phyloP scores from a whole-genome alignment of 2,797 vertebrate genomes.

The Sebastes hopkinsi region DNA sequence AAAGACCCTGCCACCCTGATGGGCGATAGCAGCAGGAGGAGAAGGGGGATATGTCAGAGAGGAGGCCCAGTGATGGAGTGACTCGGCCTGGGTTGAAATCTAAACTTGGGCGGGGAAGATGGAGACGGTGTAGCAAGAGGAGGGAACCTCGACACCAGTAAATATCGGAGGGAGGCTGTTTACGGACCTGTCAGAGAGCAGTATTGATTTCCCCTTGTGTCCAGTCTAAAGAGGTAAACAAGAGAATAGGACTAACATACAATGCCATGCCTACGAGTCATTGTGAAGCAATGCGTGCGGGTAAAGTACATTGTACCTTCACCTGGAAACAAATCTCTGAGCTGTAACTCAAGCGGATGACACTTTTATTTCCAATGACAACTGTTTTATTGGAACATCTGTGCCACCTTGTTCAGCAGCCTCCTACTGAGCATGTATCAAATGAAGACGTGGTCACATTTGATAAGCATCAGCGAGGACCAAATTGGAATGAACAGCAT shows the following conservation, averaged over 20 bases:
- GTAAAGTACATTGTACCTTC: constrained; percentile 24
- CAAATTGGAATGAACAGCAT: background rate
- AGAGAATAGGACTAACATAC: constrained; percentile 4
- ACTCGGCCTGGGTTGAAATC: constrained; percentile 29
- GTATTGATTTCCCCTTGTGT: constrained; percentile 54
- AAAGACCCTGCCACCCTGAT: constrained; percentile 42
- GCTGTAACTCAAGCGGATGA: constrained; percentile 20
- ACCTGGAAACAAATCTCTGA: constrained; percentile 22
- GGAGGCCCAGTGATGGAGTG: constrained; percentile 31
- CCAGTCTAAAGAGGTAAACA: constrained; percentile 48
- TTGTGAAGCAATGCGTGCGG: constrained; percentile 9
- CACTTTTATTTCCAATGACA: background rate
- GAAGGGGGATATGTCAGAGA: constrained; percentile 13
- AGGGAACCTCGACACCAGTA: constrained; percentile 31
- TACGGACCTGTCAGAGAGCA: constrained; percentile 44
- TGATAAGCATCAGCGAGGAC: background rate
- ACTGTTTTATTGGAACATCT: constrained; percentile 27
- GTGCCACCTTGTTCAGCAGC: background rate
- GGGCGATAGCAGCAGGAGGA: constrained; percentile 22
- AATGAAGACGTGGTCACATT: background rate
- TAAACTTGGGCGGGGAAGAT: constrained; percentile 23
- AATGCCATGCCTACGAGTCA: background rate
- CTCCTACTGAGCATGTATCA: background rate
- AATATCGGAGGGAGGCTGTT: constrained; percentile 49
- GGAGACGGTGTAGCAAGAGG: constrained; percentile 2